These are phyloP conservation scores for Meliscaeva auricollis DNA, from an alignment of 2,888 invertebrate genomes.

Conservation along the genomic window DNA sequence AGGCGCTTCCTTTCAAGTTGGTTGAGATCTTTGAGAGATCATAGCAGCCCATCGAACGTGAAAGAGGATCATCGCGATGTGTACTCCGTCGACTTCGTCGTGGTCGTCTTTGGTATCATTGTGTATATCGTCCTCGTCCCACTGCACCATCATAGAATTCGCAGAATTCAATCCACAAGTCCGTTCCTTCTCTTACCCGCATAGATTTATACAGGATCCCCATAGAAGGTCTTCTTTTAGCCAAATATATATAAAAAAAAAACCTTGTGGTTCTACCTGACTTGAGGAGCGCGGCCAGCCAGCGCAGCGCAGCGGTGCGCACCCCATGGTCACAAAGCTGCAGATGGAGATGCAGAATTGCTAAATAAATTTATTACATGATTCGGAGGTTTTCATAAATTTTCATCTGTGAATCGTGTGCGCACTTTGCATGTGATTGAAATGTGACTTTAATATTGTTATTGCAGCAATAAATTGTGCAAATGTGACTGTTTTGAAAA, in stretches of 20 bases:
- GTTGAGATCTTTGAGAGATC: conserved; percentile 37
- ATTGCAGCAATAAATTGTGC: conserved; percentile 79
- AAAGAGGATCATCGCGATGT: conserved; percentile 56
- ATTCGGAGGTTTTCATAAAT: conserved; percentile 81
- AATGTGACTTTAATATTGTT: conserved; percentile 82
- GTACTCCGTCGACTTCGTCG: not conserved
- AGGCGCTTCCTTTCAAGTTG: conserved; percentile 74
- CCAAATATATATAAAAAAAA: not conserved
- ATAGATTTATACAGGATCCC: conserved; percentile 55
- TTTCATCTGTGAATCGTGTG: conserved; percentile 80
- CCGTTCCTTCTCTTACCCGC: conserved; percentile 32
- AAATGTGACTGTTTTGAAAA: conserved; percentile 69
- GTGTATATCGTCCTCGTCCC: not conserved
- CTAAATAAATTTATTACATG: conserved; percentile 81
- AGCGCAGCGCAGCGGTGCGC: conserved; percentile 2
- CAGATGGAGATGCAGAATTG: conserved; percentile 71
- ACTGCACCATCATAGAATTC: conserved; percentile 48
- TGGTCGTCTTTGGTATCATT: not conserved
- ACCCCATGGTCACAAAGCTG: conserved; percentile 21
- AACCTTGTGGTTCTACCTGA: conserved; percentile 2
- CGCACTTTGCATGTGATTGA: conserved; percentile 81
- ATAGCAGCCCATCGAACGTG: conserved; percentile 44
- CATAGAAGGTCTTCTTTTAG: conserved; percentile 23
- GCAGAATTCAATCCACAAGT: conserved; percentile 54
- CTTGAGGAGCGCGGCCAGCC: too few relatives aligned